Base-by-base conservation (phyloP, 1,140 invertebrate species). In the Saxidomus purpurata region DNA sequence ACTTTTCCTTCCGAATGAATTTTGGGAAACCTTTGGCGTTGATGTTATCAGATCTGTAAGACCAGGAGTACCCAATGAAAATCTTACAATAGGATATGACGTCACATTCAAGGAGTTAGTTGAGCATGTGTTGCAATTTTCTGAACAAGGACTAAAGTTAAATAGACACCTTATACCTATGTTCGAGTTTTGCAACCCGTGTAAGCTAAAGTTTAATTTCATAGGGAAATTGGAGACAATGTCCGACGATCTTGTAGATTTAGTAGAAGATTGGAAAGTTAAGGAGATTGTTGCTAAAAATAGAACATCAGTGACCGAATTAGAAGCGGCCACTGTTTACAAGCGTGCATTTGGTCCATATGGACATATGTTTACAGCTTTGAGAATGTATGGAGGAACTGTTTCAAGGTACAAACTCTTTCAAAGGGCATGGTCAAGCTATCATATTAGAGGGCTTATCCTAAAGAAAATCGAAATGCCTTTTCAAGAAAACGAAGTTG, bases 241-340 rank as follows among this genome's bases (percentile, higher is more conserved):
- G 63, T 69, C 63, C 8, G n/a, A n/a, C 34, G 63, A 69, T 69
- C 63, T 69, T 69, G 63, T 69, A 28, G 63, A 69, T 69, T 69
- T 69, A 69, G 9, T 34, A 31, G 63, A 69, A 6, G 9, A 34
- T n/a, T 69, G 28, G 63, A 69, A 69, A 69, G 6, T 2, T 2
- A 34, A 31, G 1, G 28, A 28, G 4, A 69, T 69, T 31, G 63
- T 69, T 36, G 8, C 28, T 34, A 69, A 69, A 31, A 36, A 69
- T 11, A 19, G 28, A n/a, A 17, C 28, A 69, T 3, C 34, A 6
- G 28, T 28, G 4, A 28, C 11, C 28, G 28, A 36, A 69, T 17
- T 34, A 69, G 63, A 69, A 13, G 34, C 28, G 34, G 1, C 28
- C 11, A 69, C 13, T 11, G 6, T 34, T n/a, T 31, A 69, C 15